phyloP scores from a whole-genome alignment of 2,113 vertebrate genomes.

The Percopsis transmontana region DNA sequence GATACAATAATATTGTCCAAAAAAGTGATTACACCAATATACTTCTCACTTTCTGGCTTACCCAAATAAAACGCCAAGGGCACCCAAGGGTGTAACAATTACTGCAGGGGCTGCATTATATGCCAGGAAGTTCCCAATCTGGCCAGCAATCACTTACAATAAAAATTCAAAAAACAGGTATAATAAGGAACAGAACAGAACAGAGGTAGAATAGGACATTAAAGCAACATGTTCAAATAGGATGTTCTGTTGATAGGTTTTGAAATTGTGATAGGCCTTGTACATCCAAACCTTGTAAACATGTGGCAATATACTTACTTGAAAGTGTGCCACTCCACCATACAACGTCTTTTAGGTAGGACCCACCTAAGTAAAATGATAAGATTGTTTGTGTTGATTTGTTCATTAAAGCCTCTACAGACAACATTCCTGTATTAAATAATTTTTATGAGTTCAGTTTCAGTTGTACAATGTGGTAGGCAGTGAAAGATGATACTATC shows the following conservation, averaged over 20 bases:
- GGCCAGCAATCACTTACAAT: constrained; percentile 88
- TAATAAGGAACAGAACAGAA: neutral
- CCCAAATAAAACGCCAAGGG: constrained; percentile 96
- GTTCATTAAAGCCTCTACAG: neutral
- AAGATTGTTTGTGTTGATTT: neutral
- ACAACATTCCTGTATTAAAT: neutral
- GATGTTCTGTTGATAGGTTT: neutral
- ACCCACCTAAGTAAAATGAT: constrained; percentile 75
- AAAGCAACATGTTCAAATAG: neutral
- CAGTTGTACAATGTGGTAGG: too few relatives aligned
- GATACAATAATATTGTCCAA: too few relatives aligned
- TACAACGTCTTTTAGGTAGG: constrained; percentile 88
- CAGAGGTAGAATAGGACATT: neutral
- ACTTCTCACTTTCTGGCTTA: constrained; percentile 68
- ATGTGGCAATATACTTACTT: constrained; percentile 83
- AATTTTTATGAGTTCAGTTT: neutral
- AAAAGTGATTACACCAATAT: too few relatives aligned
- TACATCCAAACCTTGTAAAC: neutral
- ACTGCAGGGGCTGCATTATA: constrained; percentile 93
- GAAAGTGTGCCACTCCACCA: constrained; percentile 95
- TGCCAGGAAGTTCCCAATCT: constrained; percentile 95
- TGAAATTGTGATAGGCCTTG: neutral
- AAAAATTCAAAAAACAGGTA: constrained; percentile 39
- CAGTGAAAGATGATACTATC: too few relatives aligned
- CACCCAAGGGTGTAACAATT: constrained; percentile 92